These are phyloP conservation scores for Melanotaenia pygmaea DNA, from an alignment of 2,797 vertebrate species.

Conservation along the genomic window DNA sequence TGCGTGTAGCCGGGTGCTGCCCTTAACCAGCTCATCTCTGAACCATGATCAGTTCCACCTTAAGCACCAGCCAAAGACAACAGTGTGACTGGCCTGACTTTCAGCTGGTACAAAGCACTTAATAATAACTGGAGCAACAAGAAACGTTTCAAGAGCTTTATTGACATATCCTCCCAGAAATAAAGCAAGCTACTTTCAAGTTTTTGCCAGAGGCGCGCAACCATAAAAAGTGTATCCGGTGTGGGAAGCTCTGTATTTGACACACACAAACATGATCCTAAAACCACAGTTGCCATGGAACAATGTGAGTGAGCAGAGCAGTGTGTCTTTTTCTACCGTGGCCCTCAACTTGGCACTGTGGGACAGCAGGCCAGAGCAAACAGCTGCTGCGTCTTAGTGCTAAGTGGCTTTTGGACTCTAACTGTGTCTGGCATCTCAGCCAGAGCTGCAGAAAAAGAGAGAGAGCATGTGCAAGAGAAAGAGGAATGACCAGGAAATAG, in stretches of 20 bases:
- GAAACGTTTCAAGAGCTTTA: slow-evolving; percentile 55
- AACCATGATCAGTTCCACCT: slow-evolving; percentile 72
- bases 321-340: slow-evolving; percentile 47
- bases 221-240: slow-evolving; percentile 71
- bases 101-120: slow-evolving; percentile 59
- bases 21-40: slow-evolving; percentile 66
- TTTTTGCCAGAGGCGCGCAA: slow-evolving; percentile 64
- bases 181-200: slow-evolving; percentile 65
- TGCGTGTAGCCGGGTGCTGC: slow-evolving; percentile 74
- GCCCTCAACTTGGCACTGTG: slow-evolving; percentile 57
- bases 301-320: slow-evolving; percentile 55
- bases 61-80: slow-evolving; percentile 70
- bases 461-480: slow-evolving; percentile 6
- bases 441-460: slow-evolving; percentile 52
- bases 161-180: slow-evolving; percentile 70
- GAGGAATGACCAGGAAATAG: slow-evolving; percentile 44
- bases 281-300: slow-evolving; percentile 63
- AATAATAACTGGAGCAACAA: slow-evolving; percentile 66
- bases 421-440: slow-evolving; percentile 72
- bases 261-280: slow-evolving; percentile 54
- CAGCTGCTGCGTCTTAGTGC: slow-evolving; percentile 73
- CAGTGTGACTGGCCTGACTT: slow-evolving; percentile 51
- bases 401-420: slow-evolving; percentile 75
- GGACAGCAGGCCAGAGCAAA: slow-evolving; percentile 66
- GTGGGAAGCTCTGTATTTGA: slow-evolving; percentile 64